Base-by-base conservation (phyloP, 1,140 invertebrate species). In the Zaprionus kolodkinae region DNA sequence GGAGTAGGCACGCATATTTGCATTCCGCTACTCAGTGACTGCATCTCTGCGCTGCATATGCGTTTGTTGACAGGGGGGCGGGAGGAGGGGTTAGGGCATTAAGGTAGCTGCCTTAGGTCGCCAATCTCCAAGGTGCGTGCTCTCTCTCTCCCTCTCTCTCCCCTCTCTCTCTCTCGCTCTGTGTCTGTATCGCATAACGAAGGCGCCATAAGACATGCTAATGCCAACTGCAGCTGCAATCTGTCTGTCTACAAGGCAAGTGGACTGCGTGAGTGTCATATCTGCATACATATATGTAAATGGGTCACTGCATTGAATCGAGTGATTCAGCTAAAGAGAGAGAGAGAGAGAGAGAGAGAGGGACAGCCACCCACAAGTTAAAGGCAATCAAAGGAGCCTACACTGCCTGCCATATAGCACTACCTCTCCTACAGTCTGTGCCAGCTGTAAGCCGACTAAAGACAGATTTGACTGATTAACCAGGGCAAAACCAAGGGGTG, bases 261-360 rank as follows among this genome's bases (percentile, higher is more conserved):
- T 15, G 40, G 7, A 43, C 40, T 43, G 40, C n/a, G 40, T 1
- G 13, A 15, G 40, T 43, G 40, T 13, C 40, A 13, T n/a, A 45
- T 15, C n/a, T 45, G 40, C n/a, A 43, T 15, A n/a, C n/a, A 45
- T 45, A 15, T 45, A 45, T 45, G 40, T 45, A 45, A 45, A 45
- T 45, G 40, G 40, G 40, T 15, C n/a, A 45, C 9, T 45, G 40
- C 40, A 45, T 45, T 15, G 7, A n/a, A 45, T 45, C 40, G 6
- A 15, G n/a, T 43, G 40, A 15, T 15, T 43, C n/a, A 43, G n/a
- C 15, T 7, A 30, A 4, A 30, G 27, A 30, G 27, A 30, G 27
- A 4, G 27, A 30, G 3, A 30, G 3, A 30, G 27, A 30, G 27
- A 30, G 27, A 4, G 27, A 4, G 27, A 30, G 27, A 30, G 27